Base-by-base conservation (phyloP, 2,113 vertebrate genomes). In the Urocynchramus pylzowi region DNA sequence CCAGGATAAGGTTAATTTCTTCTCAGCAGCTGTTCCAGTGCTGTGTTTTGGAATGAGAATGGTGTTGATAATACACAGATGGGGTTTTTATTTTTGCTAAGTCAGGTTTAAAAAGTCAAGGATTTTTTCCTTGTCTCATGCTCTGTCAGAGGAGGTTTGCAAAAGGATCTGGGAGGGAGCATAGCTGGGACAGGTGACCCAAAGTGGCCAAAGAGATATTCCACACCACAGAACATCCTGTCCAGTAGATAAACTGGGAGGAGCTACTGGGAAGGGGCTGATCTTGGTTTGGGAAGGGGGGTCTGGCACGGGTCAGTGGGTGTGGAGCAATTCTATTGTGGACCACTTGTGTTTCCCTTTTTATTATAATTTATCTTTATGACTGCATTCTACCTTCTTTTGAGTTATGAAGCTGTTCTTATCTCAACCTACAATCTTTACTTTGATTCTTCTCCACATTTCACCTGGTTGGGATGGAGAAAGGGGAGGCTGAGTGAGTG, bases 281-380 rank as follows among this genome's bases (percentile, higher is more conserved):
- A 53, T 45, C 39, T 33, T 71, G 33, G 39, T 53, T 63, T 26
- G 16, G 57, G 26, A 63, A 63, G 13, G 4, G 9, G 22, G 7
- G 3, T 33, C 57, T 45, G 27, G 27, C 17, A 17, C 11, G 9
- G 8, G 10, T 53, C 81, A 54, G 18, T 0, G 0, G 9, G 6
- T 18, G 17, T 27, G 14, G 57, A 37, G 4, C 7, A 37, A 27
- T 27, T 45, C 13, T 33, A 3, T 22, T 14, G 26, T 31, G 27
- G 17, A 21, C 5, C 10, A 26, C 16, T 63, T 16, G 5, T 45
- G 18, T 27, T 53, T 45, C 26, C 5, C 17, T 63, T 54, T 71
- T 33, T 37, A 37, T 53, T 33, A 37, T 33, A 3, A 33, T 54
- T 53, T 27, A 31, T 16, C 33, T 53, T 73, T 53, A 45, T 22